Evolutionary conservation across 2,888 invertebrate species (phyloP), one percentile per base, ranked within the genome.

Genomic region (Ormyrus nitidulus): DNA sequence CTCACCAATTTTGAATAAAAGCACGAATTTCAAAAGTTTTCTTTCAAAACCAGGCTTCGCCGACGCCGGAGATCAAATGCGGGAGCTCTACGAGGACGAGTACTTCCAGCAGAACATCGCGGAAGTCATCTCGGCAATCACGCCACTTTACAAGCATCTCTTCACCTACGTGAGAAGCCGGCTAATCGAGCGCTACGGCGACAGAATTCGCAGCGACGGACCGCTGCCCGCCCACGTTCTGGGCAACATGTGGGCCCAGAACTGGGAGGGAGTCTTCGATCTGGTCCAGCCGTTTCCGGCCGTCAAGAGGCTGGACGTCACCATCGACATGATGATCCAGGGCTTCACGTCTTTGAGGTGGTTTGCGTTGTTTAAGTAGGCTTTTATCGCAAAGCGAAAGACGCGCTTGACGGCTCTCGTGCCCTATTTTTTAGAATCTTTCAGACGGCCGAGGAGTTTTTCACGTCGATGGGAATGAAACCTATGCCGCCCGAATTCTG

Each of bases 221-320:
- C 96, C 96, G 0, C 93, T 98, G 75, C 97, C 97, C 0, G 96
- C 96, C 0, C 97, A 97, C 91, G 88, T 97, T 11, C 88, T 97
- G 11, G 97, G 97, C 11, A 95, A 96, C 89, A 94, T 96, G 93
- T 96, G 96, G 96, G 94, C 94, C 0, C 96, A 96, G 88, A 94
- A 94, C 85, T 96, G 96, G 96, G 94, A 94, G 83, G 94, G 94
- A 11, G 93, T 96, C 66, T 93, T 93, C 87, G 95, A 95, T 82
- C 88, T 95, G 56, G 94, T 96, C 80, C 93, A 94, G 88, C 96
- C 97, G 0, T 97, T 94, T 88, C 94, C 95, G 0, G 93, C 94
- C 72, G 93, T 94, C 7, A 93, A 93, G 1, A 93, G 93, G 83
- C 89, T 95, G 0, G 96, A 97, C 86, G 94, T 96, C 19, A 96